Base-by-base conservation (phyloP, 2,113 vertebrate species). In the Pardalotus punctatus region DNA sequence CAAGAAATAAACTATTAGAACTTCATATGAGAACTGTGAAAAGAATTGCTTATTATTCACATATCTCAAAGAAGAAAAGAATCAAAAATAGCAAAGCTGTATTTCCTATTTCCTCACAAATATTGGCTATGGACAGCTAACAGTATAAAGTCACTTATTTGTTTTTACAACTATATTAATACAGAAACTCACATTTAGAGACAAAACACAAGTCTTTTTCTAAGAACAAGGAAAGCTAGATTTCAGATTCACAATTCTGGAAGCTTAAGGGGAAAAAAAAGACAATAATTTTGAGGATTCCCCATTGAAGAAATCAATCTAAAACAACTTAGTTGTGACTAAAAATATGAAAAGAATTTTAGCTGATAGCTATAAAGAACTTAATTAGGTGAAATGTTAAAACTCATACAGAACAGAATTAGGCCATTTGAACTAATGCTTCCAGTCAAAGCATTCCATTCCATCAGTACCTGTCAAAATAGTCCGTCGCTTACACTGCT, bases 401-500 rank as follows among this genome's bases (percentile, higher is more conserved):
- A 81, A 17, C 2, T 5, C n/a, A 31, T 3, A 31, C 13, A 70
- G 36, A 77, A 47, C 7, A 65, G 27, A 89, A 72, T 72, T 5
- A 56, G 9, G 43, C 4, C 36, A 67, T 27, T 12, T 82, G 47
- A 82, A 53, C 17, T 61, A 69, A 60, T 14, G 35, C 10, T 87
- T 65, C n/a, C 15, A 38, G 27, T 40, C 27, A 86, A 86, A 82
- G 53, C 62, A 61, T 35, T 61, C 38, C 47, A 56, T 35, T 43
- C 89, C 58, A 12, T 22, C 43, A 79, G 40, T 97, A 99, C 99
- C 99, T 96, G 99, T 99, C 65, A 99, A 96, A 81, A 99, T 98
- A 13, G 99, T 99, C 61, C 99, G 98, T 33, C 99, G 98, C 77
- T 99, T 99, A 94, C 99, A 99, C 95, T 99, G 99, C 42, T 99